A percentile compares a stretch with the other conserved stretches of the same genome.
phyloP scores from a whole-genome alignment of 2,113 vertebrate genomes.

The Todiramphus saurophagus region DNA sequence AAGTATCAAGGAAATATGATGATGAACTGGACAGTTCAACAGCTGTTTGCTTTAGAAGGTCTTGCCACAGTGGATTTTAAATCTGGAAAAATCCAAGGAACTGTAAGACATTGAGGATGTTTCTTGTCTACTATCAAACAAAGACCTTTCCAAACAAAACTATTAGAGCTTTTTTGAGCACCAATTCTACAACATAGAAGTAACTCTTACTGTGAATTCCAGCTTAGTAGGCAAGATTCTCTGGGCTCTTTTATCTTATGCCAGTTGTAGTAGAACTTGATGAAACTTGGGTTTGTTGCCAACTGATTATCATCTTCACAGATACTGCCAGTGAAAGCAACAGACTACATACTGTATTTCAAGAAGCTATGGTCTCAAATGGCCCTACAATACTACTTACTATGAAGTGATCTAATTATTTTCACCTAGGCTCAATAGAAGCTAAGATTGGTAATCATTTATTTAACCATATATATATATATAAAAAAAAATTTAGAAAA shows the following conservation, averaged over 20 bases:
- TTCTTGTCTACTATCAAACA: background rate
- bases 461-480: background rate
- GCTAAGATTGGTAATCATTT: background rate
- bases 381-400: background rate
- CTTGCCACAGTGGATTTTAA: background rate
- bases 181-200: background rate
- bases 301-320: background rate
- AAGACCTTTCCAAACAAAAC: background rate
- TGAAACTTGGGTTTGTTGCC: background rate
- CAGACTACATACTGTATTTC: background rate
- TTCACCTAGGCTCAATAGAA: background rate
- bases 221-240: background rate
- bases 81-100: background rate
- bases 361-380: background rate
- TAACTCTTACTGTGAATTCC: background rate
- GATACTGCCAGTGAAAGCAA: background rate
- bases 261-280: background rate
- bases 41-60: background rate
- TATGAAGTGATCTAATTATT: background rate
- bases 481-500: background rate
- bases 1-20: background rate
- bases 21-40: background rate
- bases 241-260: background rate
- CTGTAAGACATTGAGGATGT: background rate
- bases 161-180: background rate